phyloP scores from a whole-genome alignment of 2,888 invertebrate genomes.

The Crocallis elinguaria region DNA sequence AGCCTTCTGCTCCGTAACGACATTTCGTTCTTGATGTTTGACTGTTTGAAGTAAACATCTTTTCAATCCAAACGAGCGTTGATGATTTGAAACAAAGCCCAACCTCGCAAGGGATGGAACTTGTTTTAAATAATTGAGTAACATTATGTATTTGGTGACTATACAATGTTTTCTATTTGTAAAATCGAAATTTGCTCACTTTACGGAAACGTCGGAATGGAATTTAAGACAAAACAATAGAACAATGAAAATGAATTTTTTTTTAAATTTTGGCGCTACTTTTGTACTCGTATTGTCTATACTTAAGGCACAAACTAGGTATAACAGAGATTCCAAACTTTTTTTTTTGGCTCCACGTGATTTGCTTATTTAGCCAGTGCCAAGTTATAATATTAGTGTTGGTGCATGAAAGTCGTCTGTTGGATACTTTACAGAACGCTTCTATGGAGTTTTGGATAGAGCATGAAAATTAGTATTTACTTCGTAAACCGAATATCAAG shows the following conservation, averaged over 20 bases:
- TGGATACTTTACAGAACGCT: too few species aligned
- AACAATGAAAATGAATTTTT: constrained; percentile 36
- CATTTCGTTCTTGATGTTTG: constrained; percentile 46
- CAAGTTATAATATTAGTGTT: too few species aligned
- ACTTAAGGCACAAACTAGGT: not conserved
- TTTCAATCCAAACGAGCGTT: constrained; percentile 42
- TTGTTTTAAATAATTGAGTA: constrained; percentile 54
- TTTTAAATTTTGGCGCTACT: constrained; percentile 54
- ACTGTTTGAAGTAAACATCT: constrained; percentile 44
- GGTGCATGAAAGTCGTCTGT: too few species aligned
- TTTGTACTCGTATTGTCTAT: constrained; percentile 18
- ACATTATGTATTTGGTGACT: constrained; percentile 42
- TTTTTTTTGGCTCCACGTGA: too few species aligned
- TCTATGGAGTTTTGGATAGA: too few species aligned
- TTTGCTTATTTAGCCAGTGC: too few species aligned
- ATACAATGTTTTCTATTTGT: constrained; percentile 27
- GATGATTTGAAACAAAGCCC: constrained; percentile 40
- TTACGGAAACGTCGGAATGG: constrained; percentile 18
- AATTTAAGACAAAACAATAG: constrained; percentile 45
- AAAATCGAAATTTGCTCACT: constrained; percentile 34
- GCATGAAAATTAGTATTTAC: too few species aligned
- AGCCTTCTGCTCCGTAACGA: constrained; percentile 23
- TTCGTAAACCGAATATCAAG: too few species aligned
- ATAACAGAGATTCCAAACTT: not conserved
- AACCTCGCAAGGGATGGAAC: constrained; percentile 41